Conservation (phyloP, 2,888 invertebrate species). For the Carterocephalus palaemon region DNA sequence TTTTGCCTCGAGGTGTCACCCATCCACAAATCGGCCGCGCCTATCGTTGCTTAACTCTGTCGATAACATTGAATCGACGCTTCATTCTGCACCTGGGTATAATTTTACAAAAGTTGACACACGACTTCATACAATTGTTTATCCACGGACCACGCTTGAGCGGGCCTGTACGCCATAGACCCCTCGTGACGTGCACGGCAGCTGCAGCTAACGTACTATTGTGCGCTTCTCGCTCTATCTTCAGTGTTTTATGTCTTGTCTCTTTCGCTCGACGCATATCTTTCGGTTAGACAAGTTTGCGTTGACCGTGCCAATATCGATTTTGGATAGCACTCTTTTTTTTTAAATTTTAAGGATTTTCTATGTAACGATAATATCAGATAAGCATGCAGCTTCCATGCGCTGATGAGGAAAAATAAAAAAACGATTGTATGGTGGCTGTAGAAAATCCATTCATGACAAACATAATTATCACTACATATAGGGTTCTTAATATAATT, state of each 20-base stretch:
- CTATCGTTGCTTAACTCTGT: too few relatives aligned
- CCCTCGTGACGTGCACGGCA: slow-evolving; percentile 71
- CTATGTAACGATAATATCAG: too few relatives aligned
- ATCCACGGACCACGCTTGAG: slow-evolving; percentile 59
- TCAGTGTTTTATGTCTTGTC: slow-evolving; percentile 36
- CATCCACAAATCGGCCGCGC: too few relatives aligned
- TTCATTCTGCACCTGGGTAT: too few relatives aligned
- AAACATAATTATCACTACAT: too few relatives aligned
- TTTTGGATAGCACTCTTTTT: slow-evolving; percentile 38
- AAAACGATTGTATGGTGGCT: too few relatives aligned
- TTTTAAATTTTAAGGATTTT: not conserved
- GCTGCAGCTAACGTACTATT: slow-evolving; percentile 72
- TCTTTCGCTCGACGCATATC: slow-evolving; percentile 54
- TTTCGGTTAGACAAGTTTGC: slow-evolving; percentile 53
- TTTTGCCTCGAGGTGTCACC: too few relatives aligned
- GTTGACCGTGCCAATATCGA: slow-evolving; percentile 54
- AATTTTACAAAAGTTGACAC: slow-evolving; percentile 4
- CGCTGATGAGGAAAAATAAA: too few relatives aligned
- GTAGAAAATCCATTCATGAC: too few relatives aligned
- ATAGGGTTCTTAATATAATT: too few relatives aligned
- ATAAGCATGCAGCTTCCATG: too few relatives aligned
- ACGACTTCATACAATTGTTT: slow-evolving; percentile 38
- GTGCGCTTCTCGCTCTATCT: slow-evolving; percentile 48
- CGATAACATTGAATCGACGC: too few relatives aligned
- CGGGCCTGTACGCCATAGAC: slow-evolving; percentile 56